A percentile compares a stretch with the other conserved stretches of the same genome.
phyloP scores from a whole-genome alignment of 2,888 invertebrate species.

The Leucoma salicis region DNA sequence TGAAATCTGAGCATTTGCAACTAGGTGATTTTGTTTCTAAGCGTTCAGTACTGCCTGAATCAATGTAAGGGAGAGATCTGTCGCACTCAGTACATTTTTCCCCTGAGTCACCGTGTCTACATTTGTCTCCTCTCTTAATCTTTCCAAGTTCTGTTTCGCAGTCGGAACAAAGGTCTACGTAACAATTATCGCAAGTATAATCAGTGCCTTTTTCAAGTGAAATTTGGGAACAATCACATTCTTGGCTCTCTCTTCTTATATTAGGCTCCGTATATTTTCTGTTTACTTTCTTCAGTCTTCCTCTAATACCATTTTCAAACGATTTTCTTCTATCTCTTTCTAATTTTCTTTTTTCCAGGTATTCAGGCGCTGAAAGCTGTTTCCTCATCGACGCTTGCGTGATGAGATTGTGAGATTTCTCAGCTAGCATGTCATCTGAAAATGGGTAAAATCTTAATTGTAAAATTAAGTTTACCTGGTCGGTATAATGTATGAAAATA shows the following conservation, averaged over 20 bases:
- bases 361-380: conserved; percentile 93
- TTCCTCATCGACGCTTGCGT: conserved; percentile 85
- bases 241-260: conserved; percentile 50
- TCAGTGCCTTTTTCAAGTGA: conserved; percentile 70
- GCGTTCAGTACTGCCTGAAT: conserved; percentile 65
- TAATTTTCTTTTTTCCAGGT: conserved; percentile 91
- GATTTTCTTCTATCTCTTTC: conserved; percentile 86
- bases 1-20: conserved; percentile 71
- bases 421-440: conserved; percentile 84
- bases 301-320: conserved; percentile 82
- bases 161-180: conserved; percentile 70
- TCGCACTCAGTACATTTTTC: conserved; percentile 73
- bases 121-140: conserved; percentile 55
- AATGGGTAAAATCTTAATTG: conserved; percentile 26
- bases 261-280: conserved; percentile 64
- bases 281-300: conserved; percentile 82
- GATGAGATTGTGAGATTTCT: conserved; percentile 80
- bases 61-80: conserved; percentile 66
- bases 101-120: conserved; percentile 50
- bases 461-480: too few species aligned
- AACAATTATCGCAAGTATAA: conserved; percentile 72
- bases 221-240: conserved; percentile 66
- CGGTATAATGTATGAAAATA: too few species aligned
- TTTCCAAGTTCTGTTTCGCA: conserved; percentile 65
- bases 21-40: conserved; percentile 59